phyloP scores from a whole-genome alignment of 1,140 invertebrate species.

The Akabosia matsudoensis region DNA sequence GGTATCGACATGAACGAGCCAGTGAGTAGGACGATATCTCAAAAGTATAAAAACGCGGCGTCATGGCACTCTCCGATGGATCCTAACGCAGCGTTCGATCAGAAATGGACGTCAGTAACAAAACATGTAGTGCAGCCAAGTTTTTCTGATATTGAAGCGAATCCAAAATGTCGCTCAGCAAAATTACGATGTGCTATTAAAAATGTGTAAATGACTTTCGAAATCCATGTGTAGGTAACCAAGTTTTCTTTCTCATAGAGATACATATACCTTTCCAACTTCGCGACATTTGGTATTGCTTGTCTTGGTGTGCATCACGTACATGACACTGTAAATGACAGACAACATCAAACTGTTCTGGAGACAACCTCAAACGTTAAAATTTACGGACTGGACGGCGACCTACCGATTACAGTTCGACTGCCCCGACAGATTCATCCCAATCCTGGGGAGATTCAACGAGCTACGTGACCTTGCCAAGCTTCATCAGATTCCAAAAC shows the following conservation, averaged over 20 bases:
- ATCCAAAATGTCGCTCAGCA: slow-evolving; percentile 81
- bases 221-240: background rate
- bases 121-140: slow-evolving; percentile 76
- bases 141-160: slow-evolving; percentile 68
- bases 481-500: slow-evolving; percentile 57
- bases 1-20: slow-evolving; percentile 66
- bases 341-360: too few species aligned
- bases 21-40: slow-evolving; percentile 45
- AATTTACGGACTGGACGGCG: slow-evolving; percentile 81
- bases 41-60: slow-evolving; percentile 48
- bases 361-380: slow-evolving; percentile 56
- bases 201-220: slow-evolving; percentile 34
- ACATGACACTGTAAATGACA: too few species aligned
- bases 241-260: background rate
- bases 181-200: slow-evolving; percentile 79
- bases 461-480: slow-evolving; percentile 70
- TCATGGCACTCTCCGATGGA: slow-evolving; percentile 51
- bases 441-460: slow-evolving; percentile 81
- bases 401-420: slow-evolving; percentile 66
- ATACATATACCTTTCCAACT: background rate
- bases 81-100: slow-evolving; percentile 60
- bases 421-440: slow-evolving; percentile 68
- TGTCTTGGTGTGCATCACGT: too few species aligned
- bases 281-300: too few species aligned
- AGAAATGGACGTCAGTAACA: slow-evolving; percentile 71